Base-by-base conservation (phyloP, 2,888 invertebrate genomes). In the Apamea crenata region DNA sequence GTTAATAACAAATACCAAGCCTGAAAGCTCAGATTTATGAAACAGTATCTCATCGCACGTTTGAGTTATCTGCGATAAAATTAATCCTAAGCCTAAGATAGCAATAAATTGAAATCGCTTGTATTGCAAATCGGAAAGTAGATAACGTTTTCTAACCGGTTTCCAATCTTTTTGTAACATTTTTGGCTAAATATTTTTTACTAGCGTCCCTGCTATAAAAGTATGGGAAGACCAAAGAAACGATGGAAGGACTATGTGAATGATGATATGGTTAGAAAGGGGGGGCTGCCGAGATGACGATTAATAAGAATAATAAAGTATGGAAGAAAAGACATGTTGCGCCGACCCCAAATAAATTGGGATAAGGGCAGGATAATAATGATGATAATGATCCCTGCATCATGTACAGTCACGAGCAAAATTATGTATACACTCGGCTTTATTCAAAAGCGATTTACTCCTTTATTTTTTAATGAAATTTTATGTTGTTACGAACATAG, bases 1-100 rank as follows among this genome's bases (percentile, higher is more conserved):
- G 29, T 36, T 53, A 63, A 36, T 80, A 50, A 66, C 59, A 74
- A 63, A 73, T 50, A 21, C 50, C 21, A 61, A 84, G 85, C 73
- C 36, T 69, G 40, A 59, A 63, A 73, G 61, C 50, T 69, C 78
- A 72, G 81, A 87, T 87, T 84, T 70, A 67, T 81, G 16, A 67
- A 80, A 61, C 53, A 81, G 67, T 71, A 81, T 50, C 67, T 68
- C 47, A 16, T 53, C 25, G 25, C 61, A 75, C 63, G 71, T 82
- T 72, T 44, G 21, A 61, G 21, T 66, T 82, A 83, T 86, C 77
- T 77, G n/a, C 47, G 83, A 83, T 86, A 83, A 83, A 81, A 71
- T 36, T 83, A 85, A 81, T 85, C 85, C 82, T 10, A 8, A 61
- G 65, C 85, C 40, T 32, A 32, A 47, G 74, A n/a, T 59, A 74